Percentiles rank a stretch among this genome's conserved stretches.
These are phyloP conservation scores for Agrochola circellaris DNA, from an alignment of 2,888 invertebrate species.

Conservation along the genomic window DNA sequence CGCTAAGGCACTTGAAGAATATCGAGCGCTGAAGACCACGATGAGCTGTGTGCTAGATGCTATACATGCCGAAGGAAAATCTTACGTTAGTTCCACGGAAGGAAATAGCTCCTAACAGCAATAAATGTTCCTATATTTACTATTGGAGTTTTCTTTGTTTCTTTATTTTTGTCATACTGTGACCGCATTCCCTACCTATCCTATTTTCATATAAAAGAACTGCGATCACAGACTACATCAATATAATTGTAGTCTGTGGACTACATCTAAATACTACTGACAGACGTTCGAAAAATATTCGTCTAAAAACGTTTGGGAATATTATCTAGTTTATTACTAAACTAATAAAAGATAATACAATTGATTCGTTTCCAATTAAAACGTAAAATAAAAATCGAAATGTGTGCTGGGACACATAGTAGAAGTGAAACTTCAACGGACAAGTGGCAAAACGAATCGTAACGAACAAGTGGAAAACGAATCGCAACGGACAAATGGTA, in stretches of 20 bases:
- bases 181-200: slow-evolving; percentile 43
- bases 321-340: not conserved
- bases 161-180: slow-evolving; percentile 9
- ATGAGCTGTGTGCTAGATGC: slow-evolving; percentile 82
- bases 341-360: not conserved
- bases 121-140: slow-evolving; percentile 27
- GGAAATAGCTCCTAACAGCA: slow-evolving; percentile 47
- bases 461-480: no score
- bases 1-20: slow-evolving; percentile 92
- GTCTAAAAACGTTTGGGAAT: slow-evolving; percentile 15
- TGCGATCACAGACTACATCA: slow-evolving; percentile 1
- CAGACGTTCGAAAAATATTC: slow-evolving; percentile 5
- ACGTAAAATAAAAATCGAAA: no score
- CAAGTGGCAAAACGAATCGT: no score
- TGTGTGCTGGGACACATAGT: no score
- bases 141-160: slow-evolving; percentile 1
- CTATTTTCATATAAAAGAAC: slow-evolving; percentile 12
- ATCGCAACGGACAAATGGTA: no score
- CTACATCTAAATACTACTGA: no score
- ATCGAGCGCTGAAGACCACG: slow-evolving; percentile 90
- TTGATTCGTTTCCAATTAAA: no score
- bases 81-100: slow-evolving; percentile 72
- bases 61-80: slow-evolving; percentile 81
- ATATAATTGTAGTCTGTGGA: no score
- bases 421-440: no score